A percentile compares a stretch with the other conserved stretches of the same genome.
Conservation (phyloP, 2,797 vertebrate genomes). For the Sebastes hubbsi region DNA sequence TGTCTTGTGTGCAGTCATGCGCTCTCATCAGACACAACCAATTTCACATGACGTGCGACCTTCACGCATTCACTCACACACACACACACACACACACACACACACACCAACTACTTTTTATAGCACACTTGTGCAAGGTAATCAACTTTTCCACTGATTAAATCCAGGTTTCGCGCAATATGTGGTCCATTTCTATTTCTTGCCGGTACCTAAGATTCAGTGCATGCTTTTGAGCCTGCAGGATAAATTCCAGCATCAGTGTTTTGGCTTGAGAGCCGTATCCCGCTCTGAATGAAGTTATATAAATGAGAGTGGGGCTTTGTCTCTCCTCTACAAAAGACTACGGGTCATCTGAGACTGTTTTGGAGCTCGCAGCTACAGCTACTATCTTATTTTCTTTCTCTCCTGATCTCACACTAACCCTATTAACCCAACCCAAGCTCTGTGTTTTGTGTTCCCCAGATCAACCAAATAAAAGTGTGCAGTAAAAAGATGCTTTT, state of each 20-base stretch:
- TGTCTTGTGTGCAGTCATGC: constrained; percentile 39
- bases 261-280: constrained; percentile 17
- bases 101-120: background rate
- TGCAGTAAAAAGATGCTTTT: background rate
- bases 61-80: constrained; percentile 7
- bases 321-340: constrained; percentile 44
- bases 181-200: constrained; percentile 30
- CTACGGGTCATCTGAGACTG: constrained; percentile 35
- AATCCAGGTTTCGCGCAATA: constrained; percentile 31
- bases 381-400: constrained; percentile 22
- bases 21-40: constrained; percentile 33
- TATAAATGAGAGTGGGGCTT: constrained; percentile 34
- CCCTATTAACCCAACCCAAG: constrained; percentile 40
- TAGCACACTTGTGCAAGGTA: constrained; percentile 12
- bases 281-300: constrained; percentile 33
- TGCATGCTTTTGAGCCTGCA: background rate
- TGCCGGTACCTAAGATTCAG: background rate
- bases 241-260: constrained; percentile 10
- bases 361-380: constrained; percentile 42
- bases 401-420: constrained; percentile 35
- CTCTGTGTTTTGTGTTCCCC: constrained; percentile 14
- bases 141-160: constrained; percentile 54
- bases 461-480: background rate
- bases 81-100: background rate
- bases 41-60: constrained; percentile 40